A percentile compares a stretch with the other conserved stretches of the same genome.
These are phyloP conservation scores for Encarsia formosa DNA, from an alignment of 2,888 invertebrate genomes.

Conservation along the genomic window DNA sequence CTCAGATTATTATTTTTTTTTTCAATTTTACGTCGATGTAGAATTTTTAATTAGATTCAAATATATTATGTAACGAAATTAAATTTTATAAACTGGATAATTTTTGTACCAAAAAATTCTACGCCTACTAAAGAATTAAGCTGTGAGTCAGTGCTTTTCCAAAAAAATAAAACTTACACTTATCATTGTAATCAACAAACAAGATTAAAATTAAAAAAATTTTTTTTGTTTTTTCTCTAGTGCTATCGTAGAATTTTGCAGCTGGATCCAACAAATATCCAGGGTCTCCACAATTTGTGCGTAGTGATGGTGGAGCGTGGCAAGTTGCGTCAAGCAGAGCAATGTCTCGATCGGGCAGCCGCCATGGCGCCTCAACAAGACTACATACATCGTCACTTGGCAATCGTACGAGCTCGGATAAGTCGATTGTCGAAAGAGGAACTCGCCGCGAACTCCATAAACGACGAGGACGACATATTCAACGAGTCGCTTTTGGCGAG, in stretches of 20 bases:
- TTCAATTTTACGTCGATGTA: too few relatives aligned
- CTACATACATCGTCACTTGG: slow-evolving; percentile 85
- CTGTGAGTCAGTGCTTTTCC: too few relatives aligned
- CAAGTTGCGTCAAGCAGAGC: slow-evolving; percentile 76
- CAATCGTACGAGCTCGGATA: slow-evolving; percentile 76
- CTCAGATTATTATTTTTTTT: too few relatives aligned
- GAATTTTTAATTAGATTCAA: too few relatives aligned
- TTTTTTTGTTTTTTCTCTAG: slow-evolving; percentile 51
- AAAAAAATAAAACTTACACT: too few relatives aligned
- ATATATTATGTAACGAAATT: too few relatives aligned
- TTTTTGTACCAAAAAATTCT: too few relatives aligned
- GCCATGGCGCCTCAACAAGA: slow-evolving; percentile 83
- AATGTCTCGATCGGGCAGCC: slow-evolving; percentile 78
- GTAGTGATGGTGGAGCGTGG: slow-evolving; percentile 93
- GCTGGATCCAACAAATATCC: slow-evolving; percentile 85
- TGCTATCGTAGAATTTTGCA: slow-evolving; percentile 86
- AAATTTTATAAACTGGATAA: too few relatives aligned
- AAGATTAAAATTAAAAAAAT: background rate
- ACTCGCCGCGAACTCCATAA: slow-evolving; percentile 34
- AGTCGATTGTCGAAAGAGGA: slow-evolving; percentile 44
- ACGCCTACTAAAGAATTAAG: too few relatives aligned
- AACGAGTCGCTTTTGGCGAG: slow-evolving; percentile 38
- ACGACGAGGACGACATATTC: slow-evolving; percentile 30
- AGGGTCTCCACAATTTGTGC: slow-evolving; percentile 92
- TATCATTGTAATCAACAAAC: too few relatives aligned